Conservation (phyloP, 2,888 invertebrate genomes). For the Panopea generosa region DNA sequence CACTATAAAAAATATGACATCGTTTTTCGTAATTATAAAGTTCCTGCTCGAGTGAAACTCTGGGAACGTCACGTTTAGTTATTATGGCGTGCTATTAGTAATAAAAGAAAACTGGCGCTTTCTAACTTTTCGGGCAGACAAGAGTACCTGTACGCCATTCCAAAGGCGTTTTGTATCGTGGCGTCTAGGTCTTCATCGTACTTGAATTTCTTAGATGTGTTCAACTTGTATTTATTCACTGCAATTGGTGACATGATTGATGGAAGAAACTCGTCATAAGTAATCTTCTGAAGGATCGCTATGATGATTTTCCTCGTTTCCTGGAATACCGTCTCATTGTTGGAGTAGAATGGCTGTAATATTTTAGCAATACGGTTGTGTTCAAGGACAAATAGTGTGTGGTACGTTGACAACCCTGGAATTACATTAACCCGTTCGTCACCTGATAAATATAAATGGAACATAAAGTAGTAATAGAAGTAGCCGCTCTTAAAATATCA, state of each 20-base stretch:
- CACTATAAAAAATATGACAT: too few relatives aligned
- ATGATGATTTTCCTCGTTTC: slow-evolving; percentile 16
- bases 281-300: slow-evolving; percentile 30
- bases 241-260: slow-evolving; percentile 10
- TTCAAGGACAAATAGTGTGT: slow-evolving; percentile 64
- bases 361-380: slow-evolving; percentile 66
- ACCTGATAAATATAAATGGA: slow-evolving; percentile 44
- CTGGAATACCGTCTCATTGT: slow-evolving; percentile 22
- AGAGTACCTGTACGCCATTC: slow-evolving; percentile 32
- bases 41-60: too few relatives aligned
- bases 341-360: slow-evolving; percentile 29
- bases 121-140: too few relatives aligned
- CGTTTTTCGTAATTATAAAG: too few relatives aligned
- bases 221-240: slow-evolving; percentile 1
- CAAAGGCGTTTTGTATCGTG: slow-evolving; percentile 25
- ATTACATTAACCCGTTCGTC: slow-evolving; percentile 68
- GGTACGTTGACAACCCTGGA: slow-evolving; percentile 61
- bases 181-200: slow-evolving; percentile 8
- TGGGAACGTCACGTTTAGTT: too few relatives aligned
- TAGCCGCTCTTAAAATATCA: too few relatives aligned
- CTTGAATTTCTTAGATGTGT: not conserved
- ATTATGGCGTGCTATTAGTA: too few relatives aligned
- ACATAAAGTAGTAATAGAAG: slow-evolving; percentile 5
- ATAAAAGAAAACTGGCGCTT: not conserved
- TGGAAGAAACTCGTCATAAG: slow-evolving; percentile 29